phyloP scores from a whole-genome alignment of 23 tunicate species.

The Trididemnum miniatum region DNA sequence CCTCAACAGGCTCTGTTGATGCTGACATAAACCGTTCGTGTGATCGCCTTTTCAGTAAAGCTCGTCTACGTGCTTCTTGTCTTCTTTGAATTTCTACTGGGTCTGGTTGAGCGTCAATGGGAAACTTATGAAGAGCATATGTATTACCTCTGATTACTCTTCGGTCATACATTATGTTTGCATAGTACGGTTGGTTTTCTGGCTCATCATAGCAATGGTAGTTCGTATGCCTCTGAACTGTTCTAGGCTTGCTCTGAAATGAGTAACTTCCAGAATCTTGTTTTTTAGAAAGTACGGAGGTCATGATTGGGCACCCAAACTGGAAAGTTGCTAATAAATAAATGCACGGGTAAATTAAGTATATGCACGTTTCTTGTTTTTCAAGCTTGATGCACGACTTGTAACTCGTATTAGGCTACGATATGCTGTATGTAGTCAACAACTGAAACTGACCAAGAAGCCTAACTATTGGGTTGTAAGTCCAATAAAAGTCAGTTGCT shows the following conservation, averaged over 20 bases:
- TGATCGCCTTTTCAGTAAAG: slow-evolving; percentile 75
- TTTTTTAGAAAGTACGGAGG: slow-evolving; percentile 68
- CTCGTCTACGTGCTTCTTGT: slow-evolving; percentile 76
- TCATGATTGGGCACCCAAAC: slow-evolving; percentile 42
- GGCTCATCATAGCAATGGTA: slow-evolving; percentile 52
- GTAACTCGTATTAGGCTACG: no score
- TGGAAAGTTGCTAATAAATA: no score
- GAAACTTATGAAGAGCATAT: slow-evolving; percentile 80
- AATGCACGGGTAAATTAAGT: no score
- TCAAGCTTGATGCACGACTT: no score
- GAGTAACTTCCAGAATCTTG: slow-evolving; percentile 72
- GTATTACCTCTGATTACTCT: slow-evolving; percentile 94
- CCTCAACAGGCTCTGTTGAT: slow-evolving; percentile 90
- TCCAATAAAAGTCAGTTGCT: no score
- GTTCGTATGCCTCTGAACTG: slow-evolving; percentile 62
- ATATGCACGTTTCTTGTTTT: no score
- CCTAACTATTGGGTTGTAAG: no score
- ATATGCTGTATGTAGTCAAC: no score
- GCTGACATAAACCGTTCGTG: slow-evolving; percentile 55
- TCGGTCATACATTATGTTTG: slow-evolving; percentile 91
- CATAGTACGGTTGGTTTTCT: slow-evolving; percentile 62
- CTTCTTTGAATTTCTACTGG: slow-evolving; percentile 86
- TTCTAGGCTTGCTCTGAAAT: slow-evolving; percentile 76
- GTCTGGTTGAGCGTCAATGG: slow-evolving; percentile 74
- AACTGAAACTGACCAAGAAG: no score